A percentile compares a stretch with the other conserved stretches of the same genome.
Evolutionary conservation across 2,113 vertebrate genomes (phyloP).

Genomic region (Percopsis transmontana): DNA sequence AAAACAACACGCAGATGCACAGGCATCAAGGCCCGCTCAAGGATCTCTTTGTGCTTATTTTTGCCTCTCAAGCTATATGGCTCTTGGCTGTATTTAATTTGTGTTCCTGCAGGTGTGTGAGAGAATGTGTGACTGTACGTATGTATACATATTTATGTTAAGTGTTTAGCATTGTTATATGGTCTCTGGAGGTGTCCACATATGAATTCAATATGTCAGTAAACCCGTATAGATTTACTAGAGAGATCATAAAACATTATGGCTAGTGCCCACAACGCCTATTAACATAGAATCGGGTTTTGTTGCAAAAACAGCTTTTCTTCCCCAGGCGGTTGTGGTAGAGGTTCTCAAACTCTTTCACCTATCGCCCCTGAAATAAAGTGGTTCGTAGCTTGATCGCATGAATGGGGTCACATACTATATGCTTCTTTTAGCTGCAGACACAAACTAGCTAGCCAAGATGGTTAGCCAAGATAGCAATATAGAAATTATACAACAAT

Average conservation of each 20-base stretch:
- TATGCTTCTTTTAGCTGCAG: too few species aligned
- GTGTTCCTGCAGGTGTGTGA: conserved; percentile 13
- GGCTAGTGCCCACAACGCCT: conserved; percentile 24
- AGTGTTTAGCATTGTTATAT: conserved; percentile 1
- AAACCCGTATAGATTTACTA: conserved; percentile 39
- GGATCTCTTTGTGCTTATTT: conserved; percentile 43
- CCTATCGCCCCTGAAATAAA: too few species aligned
- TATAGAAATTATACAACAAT: too few species aligned
- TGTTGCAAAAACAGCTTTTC: conserved; percentile 27
- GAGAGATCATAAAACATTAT: conserved; percentile 45
- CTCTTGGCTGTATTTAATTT: conserved; percentile 2
- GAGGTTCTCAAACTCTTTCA: too few species aligned
- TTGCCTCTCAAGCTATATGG: conserved; percentile 7
- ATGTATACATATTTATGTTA: not conserved
- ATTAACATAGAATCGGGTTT: conserved; percentile 34
- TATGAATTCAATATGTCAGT: conserved; percentile 24
- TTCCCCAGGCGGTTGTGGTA: too few species aligned
- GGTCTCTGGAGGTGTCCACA: conserved; percentile 4
- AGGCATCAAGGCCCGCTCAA: conserved; percentile 36
- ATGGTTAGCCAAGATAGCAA: too few species aligned
- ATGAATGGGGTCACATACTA: too few species aligned
- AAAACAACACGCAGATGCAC: conserved; percentile 34
- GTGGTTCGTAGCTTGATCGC: too few species aligned
- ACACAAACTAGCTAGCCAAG: too few species aligned
- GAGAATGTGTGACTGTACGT: not conserved